These are phyloP conservation scores for Lepidocyrtinus sp. DNA, from an alignment of 2,888 invertebrate genomes.

Conservation along the genomic window DNA sequence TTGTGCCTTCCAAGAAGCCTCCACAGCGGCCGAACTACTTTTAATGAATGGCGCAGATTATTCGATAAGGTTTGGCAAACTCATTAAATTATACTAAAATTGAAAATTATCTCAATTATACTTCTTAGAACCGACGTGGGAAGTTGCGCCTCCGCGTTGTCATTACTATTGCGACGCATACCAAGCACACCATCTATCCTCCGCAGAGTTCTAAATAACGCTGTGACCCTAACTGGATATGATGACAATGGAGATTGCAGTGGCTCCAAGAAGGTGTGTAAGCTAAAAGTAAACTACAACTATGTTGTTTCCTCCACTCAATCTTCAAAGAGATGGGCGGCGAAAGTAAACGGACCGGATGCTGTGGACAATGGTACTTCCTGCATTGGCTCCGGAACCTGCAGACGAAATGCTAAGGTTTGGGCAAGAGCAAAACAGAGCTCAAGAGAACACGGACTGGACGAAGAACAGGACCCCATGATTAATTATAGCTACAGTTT, in stretches of 20 bases:
- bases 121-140: conserved; percentile 81
- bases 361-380: not conserved
- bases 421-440: not conserved
- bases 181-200: conserved; percentile 85
- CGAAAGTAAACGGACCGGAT: too few species aligned
- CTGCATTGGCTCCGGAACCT: not conserved
- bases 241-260: conserved; percentile 78
- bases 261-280: conserved; percentile 83
- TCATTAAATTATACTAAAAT: too few species aligned
- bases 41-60: conserved; percentile 86
- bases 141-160: conserved; percentile 85
- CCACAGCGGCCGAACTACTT: conserved; percentile 81
- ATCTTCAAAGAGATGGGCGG: too few species aligned
- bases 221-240: conserved; percentile 81
- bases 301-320: conserved; percentile 50
- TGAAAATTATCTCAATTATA: too few species aligned
- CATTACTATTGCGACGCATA: conserved; percentile 87
- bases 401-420: not conserved
- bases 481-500: not conserved
- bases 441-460: not conserved
- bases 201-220: conserved; percentile 81
- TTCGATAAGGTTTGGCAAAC: conserved; percentile 73
- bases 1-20: conserved; percentile 87
- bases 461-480: not conserved
- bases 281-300: conserved; percentile 79